Evolutionary conservation across 2,113 vertebrate genomes (phyloP), one percentile per base, ranked within the genome.

Genomic region (Toxostoma redivivum): DNA sequence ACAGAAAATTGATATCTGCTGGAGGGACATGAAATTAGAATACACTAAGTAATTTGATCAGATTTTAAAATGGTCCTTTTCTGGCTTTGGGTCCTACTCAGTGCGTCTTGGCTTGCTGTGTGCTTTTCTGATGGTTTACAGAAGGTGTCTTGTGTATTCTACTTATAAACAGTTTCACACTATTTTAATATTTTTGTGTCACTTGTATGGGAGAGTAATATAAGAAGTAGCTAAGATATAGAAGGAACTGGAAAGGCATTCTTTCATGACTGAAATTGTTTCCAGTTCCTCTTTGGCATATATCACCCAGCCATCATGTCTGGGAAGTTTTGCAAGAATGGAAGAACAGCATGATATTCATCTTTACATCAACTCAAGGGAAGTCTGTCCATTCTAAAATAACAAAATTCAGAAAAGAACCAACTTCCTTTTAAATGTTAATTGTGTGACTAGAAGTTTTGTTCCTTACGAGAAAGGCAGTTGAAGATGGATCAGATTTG

Each of bases 281-380:
- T 83, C 61, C 7, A 10, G 21, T 90, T 82, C 71, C 38, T 90
- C 45, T 86, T 92, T 50, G 57, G 16, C 20, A 4, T 51, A 0
- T 45, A n/a, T 50, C 33, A 38, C 28, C 47, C 35, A 50, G 40
- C 38, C 18, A 5, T 60, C 0, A 0, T 81, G 5, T 51, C 54
- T 84, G 45, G 19, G 44, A 67, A 11, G 12, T 81, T 82, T 53
- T 74, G 57, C 38, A 60, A 51, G 73, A 47, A 3, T 47, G 33
- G 35, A 44, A 70, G 30, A 74, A 31, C 12, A 30, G 10, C 0
- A 10, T 54, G 12, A 84, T 10, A 4, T 22, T 44, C 3, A 1
- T 58, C 8, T 48, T 37, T 51, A 24, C 10, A 13, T 53, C 44
- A 51, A 38, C 33, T 76, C 25, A 24, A 69, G n/a, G 50, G 50